Conservation (phyloP, 2,888 invertebrate species). For the Drosophila monieri region DNA sequence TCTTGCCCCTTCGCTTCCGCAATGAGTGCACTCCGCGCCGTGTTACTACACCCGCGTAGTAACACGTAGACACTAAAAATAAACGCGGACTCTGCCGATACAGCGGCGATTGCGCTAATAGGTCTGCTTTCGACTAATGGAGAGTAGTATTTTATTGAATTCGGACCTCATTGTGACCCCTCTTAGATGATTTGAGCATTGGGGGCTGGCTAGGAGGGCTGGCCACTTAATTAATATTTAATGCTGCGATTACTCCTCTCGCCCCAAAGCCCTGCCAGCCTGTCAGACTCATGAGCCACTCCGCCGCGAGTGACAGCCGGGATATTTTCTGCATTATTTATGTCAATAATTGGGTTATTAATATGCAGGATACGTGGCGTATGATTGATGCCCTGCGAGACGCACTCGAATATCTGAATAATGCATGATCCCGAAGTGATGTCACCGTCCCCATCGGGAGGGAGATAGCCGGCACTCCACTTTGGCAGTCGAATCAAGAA, state of each 20-base stretch:
- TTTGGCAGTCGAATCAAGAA: conserved; percentile 16
- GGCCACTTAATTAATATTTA: conserved; percentile 53
- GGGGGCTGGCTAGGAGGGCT: not conserved
- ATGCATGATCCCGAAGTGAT: conserved; percentile 35
- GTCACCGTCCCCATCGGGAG: conserved; percentile 7
- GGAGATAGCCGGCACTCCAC: not conserved
- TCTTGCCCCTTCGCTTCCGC: conserved; percentile 45
- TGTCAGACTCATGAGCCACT: conserved; percentile 8
- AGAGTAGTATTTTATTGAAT: not conserved
- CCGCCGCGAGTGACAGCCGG: conserved; percentile 7
- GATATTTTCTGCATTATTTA: conserved; percentile 52
- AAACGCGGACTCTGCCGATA: not conserved
- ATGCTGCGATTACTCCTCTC: conserved; percentile 35
- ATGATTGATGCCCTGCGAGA: conserved; percentile 58
- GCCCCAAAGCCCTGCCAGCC: not conserved
- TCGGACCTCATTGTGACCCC: not conserved
- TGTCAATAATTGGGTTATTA: conserved; percentile 56
- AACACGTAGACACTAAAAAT: not conserved
- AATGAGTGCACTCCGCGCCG: conserved; percentile 40
- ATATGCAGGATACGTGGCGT: conserved; percentile 64
- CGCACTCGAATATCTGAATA: conserved; percentile 31
- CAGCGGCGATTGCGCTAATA: conserved; percentile 5
- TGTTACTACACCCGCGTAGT: conserved; percentile 52
- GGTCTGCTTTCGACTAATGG: not conserved
- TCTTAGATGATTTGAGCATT: no score